phyloP scores from a whole-genome alignment of 2,888 invertebrate species.

The Agelastica alni region DNA sequence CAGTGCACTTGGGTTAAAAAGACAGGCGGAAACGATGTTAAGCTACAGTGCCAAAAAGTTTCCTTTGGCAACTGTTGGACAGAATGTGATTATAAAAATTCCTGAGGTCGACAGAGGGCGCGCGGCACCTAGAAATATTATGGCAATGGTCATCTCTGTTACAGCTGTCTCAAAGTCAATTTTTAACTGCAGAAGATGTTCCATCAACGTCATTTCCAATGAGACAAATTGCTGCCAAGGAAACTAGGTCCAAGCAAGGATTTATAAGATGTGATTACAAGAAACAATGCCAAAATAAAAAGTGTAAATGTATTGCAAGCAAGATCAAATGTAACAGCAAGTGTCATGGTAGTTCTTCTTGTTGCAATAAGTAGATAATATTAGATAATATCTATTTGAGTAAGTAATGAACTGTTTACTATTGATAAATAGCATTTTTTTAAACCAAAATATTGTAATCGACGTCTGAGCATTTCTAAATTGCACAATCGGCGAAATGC shows the following conservation, averaged over 20 bases:
- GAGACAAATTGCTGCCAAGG: too few species aligned
- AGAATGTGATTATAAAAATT: too few species aligned
- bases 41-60: neutral
- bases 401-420: neutral
- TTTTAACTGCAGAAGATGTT: too few species aligned
- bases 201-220: too few species aligned
- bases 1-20: neutral
- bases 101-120: neutral
- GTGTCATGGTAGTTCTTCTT: neutral
- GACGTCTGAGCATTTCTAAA: too few species aligned
- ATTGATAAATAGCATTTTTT: neutral
- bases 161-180: too few species aligned
- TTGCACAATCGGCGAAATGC: neutral
- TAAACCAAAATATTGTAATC: neutral
- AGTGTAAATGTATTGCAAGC: neutral
- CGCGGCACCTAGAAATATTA: neutral
- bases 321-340: neutral
- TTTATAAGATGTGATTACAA: too few species aligned
- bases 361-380: too few species aligned
- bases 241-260: too few species aligned
- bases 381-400: neutral
- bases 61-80: too few species aligned
- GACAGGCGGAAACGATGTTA: neutral
- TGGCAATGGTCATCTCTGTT: neutral
- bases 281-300: too few species aligned